These are phyloP conservation scores for Drosophila affinis DNA, from an alignment of 2,888 invertebrate species.

Conservation along the genomic window DNA sequence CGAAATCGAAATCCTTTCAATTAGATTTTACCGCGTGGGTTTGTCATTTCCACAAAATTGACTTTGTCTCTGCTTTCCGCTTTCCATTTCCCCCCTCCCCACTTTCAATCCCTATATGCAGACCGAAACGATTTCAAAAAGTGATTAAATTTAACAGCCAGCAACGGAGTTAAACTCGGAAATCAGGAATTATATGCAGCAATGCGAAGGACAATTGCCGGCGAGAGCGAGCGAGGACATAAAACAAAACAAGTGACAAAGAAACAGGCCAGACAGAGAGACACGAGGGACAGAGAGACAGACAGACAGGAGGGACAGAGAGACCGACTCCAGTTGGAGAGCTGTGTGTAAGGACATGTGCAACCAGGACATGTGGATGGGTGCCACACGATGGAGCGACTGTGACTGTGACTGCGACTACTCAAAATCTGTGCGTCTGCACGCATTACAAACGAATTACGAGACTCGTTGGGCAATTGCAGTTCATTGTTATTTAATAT, in stretches of 20 bases:
- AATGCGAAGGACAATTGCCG: constrained; percentile 54
- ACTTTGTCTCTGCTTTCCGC: constrained; percentile 14
- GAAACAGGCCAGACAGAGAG: constrained; percentile 25
- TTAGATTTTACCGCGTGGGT: constrained; percentile 15
- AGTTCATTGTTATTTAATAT: constrained; percentile 81
- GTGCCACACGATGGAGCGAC: background rate
- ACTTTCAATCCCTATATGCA: background rate
- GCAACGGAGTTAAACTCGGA: constrained; percentile 61
- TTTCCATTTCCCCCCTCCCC: constrained; percentile 1
- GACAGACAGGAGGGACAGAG: too few species aligned
- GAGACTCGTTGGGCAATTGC: constrained; percentile 77
- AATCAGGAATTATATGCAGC: constrained; percentile 74
- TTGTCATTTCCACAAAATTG: constrained; percentile 29
- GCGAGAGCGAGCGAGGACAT: constrained; percentile 44
- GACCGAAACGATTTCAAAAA: constrained; percentile 44
- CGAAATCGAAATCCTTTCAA: constrained; percentile 8
- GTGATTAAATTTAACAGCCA: constrained; percentile 70
- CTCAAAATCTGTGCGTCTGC: constrained; percentile 79
- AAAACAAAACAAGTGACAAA: constrained; percentile 60
- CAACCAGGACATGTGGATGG: constrained; percentile 2
- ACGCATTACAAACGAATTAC: constrained; percentile 79
- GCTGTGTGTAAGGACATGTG: constrained; percentile 27
- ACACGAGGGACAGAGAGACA: constrained; percentile 7
- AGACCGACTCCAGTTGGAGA: constrained; percentile 15
- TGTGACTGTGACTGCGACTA: constrained; percentile 47